Evolutionary conservation across 2,888 invertebrate species (phyloP).

Genomic region (Hemithea aestivaria): DNA sequence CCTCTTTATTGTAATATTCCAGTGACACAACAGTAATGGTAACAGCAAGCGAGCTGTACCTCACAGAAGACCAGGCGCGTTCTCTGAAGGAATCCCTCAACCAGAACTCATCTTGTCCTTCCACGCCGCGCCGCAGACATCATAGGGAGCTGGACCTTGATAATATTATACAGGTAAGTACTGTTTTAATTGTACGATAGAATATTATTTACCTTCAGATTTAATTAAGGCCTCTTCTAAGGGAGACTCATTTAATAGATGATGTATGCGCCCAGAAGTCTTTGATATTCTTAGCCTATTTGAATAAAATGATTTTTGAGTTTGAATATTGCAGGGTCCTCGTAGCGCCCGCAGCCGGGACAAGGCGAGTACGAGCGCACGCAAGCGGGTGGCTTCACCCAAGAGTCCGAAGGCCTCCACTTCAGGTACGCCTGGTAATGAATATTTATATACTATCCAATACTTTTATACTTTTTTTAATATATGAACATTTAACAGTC

Average conservation of each 20-base stretch:
- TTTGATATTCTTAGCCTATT: too few species aligned
- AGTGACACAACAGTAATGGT: slow-evolving; percentile 73
- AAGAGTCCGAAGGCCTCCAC: slow-evolving; percentile 76
- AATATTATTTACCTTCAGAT: too few species aligned
- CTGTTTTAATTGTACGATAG: background rate
- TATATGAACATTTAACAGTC: too few species aligned
- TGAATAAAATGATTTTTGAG: background rate
- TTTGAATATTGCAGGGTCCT: slow-evolving; percentile 50
- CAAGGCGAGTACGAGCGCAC: slow-evolving; percentile 58
- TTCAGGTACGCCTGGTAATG: slow-evolving; percentile 47
- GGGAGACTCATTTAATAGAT: too few species aligned
- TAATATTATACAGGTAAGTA: slow-evolving; percentile 65
- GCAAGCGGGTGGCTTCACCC: slow-evolving; percentile 64
- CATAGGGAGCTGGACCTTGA: slow-evolving; percentile 67
- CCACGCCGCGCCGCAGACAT: slow-evolving; percentile 60
- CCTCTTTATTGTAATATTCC: slow-evolving; percentile 11
- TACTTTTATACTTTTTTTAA: background rate
- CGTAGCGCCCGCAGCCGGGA: slow-evolving; percentile 66
- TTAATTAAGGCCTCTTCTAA: too few species aligned
- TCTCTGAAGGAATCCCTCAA: slow-evolving; percentile 59
- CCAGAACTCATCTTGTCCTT: slow-evolving; percentile 48
- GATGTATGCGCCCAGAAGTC: too few species aligned
- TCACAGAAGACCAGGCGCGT: slow-evolving; percentile 77
- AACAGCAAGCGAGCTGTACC: slow-evolving; percentile 73
- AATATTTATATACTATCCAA: background rate